These are phyloP conservation scores for Poeciliopsis retropinna DNA, from an alignment of 2,113 vertebrate species.

Conservation along the genomic window DNA sequence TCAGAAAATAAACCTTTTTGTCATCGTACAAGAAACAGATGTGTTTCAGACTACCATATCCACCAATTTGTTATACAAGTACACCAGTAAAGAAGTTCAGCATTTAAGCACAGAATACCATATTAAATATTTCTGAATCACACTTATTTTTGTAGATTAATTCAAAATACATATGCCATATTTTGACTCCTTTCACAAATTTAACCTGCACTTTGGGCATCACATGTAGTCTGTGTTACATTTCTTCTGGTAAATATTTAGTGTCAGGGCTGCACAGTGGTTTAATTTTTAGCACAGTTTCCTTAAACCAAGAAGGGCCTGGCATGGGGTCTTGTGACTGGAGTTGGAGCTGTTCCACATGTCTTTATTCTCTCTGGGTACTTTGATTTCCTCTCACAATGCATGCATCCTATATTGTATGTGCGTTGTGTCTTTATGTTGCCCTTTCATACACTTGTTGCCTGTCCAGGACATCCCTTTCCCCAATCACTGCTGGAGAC, in stretches of 20 bases:
- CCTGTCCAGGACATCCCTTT: too few species aligned
- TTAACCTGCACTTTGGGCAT: not conserved
- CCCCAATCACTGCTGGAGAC: too few species aligned
- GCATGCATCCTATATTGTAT: too few species aligned
- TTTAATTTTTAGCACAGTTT: not conserved
- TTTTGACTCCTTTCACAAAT: not conserved
- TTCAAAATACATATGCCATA: not conserved
- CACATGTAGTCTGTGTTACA: not conserved
- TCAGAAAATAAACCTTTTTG: conserved; percentile 25
- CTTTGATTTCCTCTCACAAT: too few species aligned
- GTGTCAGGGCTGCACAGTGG: not conserved
- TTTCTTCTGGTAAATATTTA: not conserved
- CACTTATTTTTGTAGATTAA: not conserved
- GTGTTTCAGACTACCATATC: not conserved
- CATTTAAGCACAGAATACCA: not conserved
- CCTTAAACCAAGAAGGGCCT: not conserved
- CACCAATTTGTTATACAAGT: not conserved
- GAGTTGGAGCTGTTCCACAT: not conserved
- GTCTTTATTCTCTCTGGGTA: not conserved
- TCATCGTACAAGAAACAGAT: conserved; percentile 28
- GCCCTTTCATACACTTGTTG: too few species aligned
- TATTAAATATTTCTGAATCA: not conserved
- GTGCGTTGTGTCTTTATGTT: too few species aligned
- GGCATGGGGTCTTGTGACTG: not conserved
- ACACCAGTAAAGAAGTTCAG: not conserved